Evolutionary conservation across 37 sponge, comb jelly and placozoan species (phyloP).

Genomic region (Cliona cf. orientalis): DNA sequence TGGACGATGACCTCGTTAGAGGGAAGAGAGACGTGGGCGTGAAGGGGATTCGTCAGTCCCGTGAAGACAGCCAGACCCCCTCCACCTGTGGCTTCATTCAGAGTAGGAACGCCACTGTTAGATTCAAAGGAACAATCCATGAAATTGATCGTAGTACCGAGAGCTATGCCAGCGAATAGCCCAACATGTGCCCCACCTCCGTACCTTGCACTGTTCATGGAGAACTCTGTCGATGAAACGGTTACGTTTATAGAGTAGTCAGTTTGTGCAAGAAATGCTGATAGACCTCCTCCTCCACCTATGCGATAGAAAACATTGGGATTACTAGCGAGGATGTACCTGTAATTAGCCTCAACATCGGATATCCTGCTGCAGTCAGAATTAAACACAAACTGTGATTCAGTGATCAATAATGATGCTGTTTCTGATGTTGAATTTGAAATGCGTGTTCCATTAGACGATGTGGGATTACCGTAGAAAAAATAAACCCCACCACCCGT

Average conservation of each 20-base stretch:
- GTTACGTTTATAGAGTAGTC: constrained; percentile 25
- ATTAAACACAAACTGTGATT: constrained; percentile 31
- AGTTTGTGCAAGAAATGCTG: constrained; percentile 29
- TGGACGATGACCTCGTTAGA: too few species aligned
- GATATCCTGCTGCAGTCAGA: constrained; percentile 35
- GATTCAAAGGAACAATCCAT: too few species aligned
- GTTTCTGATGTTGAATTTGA: not conserved
- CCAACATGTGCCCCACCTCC: constrained; percentile 53
- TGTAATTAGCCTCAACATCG: not conserved
- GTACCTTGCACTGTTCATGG: constrained; percentile 33
- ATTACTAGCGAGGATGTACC: not conserved
- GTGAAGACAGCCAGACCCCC: too few species aligned
- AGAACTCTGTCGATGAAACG: constrained; percentile 4
- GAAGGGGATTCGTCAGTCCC: too few species aligned
- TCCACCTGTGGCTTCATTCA: too few species aligned
- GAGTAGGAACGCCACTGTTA: too few species aligned
- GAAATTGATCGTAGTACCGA: too few species aligned
- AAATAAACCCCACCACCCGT: constrained; percentile 43
- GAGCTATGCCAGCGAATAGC: constrained; percentile 35
- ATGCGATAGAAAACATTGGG: not conserved
- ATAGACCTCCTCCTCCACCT: constrained; percentile 62
- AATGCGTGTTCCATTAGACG: not conserved
- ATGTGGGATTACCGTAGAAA: constrained; percentile 20
- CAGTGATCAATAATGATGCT: not conserved
- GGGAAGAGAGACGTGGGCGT: too few species aligned